phyloP scores from a whole-genome alignment of 1,140 invertebrate genomes.

The Cyclargus thomasi region DNA sequence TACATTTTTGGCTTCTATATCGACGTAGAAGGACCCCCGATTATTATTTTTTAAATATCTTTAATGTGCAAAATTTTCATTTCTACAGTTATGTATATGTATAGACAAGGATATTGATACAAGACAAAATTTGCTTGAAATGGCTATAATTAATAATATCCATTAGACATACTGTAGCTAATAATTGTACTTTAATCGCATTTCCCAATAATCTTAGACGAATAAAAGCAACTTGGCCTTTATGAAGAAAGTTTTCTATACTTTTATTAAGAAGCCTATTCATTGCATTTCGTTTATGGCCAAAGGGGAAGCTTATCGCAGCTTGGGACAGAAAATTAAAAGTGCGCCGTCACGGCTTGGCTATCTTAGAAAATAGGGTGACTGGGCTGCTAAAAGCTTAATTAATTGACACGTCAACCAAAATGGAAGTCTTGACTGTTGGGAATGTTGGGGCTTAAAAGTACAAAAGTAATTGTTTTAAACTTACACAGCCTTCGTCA shows the following conservation, averaged over 20 bases:
- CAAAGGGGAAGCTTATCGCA: conserved; percentile 62
- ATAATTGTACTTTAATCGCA: background rate
- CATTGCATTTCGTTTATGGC: conserved; percentile 57
- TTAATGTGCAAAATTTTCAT: no score
- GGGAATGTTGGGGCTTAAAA: background rate
- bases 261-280: conserved; percentile 67
- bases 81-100: no score
- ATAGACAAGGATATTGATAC: no score
- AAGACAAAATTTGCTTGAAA: no score
- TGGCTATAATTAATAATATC: no score
- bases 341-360: conserved; percentile 60
- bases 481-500: background rate
- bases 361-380: conserved; percentile 64
- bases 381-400: conserved; percentile 58
- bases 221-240: conserved; percentile 54
- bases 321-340: conserved; percentile 71
- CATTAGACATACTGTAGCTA: no score
- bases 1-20: no score
- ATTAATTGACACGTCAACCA: conserved; percentile 59
- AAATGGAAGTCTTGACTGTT: conserved; percentile 28
- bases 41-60: no score
- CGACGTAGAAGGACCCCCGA: no score
- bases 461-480: conserved; percentile 3
- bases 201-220: conserved; percentile 33
- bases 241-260: conserved; percentile 59